Evolutionary conservation across 2,113 vertebrate species (phyloP).

Genomic region (Bujurquina vittata): DNA sequence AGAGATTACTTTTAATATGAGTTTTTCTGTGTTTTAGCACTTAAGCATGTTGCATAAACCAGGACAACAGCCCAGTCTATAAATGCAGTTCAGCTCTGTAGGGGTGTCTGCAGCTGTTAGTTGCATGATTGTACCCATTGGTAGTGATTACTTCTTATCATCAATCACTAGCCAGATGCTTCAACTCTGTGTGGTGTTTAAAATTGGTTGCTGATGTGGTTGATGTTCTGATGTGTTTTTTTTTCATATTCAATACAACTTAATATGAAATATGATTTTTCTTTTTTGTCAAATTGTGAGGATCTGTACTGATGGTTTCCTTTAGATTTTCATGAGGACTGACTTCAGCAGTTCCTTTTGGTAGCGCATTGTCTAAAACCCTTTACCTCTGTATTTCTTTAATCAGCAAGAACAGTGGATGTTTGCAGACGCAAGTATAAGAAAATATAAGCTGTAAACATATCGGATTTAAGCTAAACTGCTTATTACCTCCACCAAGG

Average conservation of each 20-base stretch:
- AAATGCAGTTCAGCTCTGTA: not conserved
- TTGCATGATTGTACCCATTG: not conserved
- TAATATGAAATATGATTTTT: not conserved
- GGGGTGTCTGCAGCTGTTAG: not conserved
- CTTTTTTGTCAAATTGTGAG: not conserved
- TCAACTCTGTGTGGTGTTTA: not conserved
- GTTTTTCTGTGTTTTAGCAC: not conserved
- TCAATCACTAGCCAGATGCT: not conserved
- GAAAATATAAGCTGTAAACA: no score
- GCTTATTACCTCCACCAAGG: no score
- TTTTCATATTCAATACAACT: no score
- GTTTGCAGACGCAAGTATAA: no score
- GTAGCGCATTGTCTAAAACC: not conserved
- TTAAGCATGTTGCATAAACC: not conserved
- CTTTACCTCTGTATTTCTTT: not conserved
- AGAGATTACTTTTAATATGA: not conserved
- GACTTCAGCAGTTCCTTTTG: not conserved
- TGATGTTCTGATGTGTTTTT: not conserved
- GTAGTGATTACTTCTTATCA: not conserved
- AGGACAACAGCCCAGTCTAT: not conserved
- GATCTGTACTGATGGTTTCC: not conserved
- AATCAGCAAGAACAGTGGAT: not conserved
- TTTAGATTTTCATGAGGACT: not conserved
- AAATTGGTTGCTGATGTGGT: not conserved
- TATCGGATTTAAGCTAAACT: no score